Evolutionary conservation across 2,113 vertebrate genomes (phyloP), one percentile per base, ranked within the genome.

Genomic region (Hyperoodon ampullatus): DNA sequence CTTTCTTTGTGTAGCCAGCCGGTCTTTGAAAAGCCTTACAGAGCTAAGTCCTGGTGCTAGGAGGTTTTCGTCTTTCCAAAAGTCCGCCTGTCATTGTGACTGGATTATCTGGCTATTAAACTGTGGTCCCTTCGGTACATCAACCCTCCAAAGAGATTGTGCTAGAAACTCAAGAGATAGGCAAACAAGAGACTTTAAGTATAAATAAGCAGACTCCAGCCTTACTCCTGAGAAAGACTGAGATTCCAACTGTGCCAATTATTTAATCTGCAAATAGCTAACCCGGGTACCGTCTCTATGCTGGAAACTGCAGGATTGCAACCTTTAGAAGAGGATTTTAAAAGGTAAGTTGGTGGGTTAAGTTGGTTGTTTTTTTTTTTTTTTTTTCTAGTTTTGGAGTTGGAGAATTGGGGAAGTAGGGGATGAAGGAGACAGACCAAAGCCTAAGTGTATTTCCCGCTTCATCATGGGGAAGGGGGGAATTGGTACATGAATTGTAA

Each of bases 71-170:
- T 71, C 90, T 97, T 93, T 80, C 92, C 91, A 47, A 86, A 96
- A 92, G 50, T 75, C 75, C 66, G 61, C 77, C 86, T 96, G 96
- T 81, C 96, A 83, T 88, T 96, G 35, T n/a, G 80, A 88, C 50
- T 61, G 95, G 95, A 92, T 97, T 98, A 93, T 97, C 97, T 86
- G 84, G 58, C 77, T 94, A 33, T 63, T 94, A 94, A 75, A 96
- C 78, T 50, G 58, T 35, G 63, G 19, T 78, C 35, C 77, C 96
- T 68, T 53, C 63, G 72, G 89, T 78, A 35, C 42, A 82, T 83
- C 97, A 84, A 28, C 30, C 42, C 63, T 88, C 92, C 68, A 77
- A 53, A 93, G 74, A 96, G 74, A 66, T 3, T 35, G 42, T 14
- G 61, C 85, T 70, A 89, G 89, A 86, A 90, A 89, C 72, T 71